phyloP scores from a whole-genome alignment of 2,113 vertebrate genomes.

The Piaya cayana region DNA sequence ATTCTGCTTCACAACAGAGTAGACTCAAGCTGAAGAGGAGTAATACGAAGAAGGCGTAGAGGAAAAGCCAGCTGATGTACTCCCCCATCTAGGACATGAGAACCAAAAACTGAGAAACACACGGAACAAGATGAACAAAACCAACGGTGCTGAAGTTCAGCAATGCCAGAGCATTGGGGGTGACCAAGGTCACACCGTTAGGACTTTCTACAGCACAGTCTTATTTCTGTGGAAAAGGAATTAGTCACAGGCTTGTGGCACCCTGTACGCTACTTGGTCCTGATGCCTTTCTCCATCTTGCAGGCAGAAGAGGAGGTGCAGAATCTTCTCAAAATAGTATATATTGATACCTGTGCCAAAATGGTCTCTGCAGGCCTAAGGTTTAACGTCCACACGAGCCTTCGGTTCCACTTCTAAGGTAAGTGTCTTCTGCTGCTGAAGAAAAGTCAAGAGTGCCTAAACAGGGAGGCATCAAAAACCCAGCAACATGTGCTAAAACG shows the following conservation, averaged over 20 bases:
- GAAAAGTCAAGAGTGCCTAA: background rate
- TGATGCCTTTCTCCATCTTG: background rate
- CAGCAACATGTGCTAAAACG: background rate
- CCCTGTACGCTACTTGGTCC: background rate
- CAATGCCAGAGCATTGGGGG: background rate
- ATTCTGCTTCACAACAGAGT: background rate
- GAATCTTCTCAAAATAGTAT: background rate
- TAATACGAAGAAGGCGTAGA: background rate
- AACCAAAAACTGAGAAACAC: background rate
- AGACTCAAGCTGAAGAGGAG: background rate
- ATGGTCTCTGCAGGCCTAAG: background rate
- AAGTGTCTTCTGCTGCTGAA: background rate
- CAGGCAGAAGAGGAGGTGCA: background rate
- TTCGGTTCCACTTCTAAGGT: background rate
- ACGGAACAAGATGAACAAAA: background rate
- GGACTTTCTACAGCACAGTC: background rate
- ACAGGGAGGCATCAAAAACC: background rate
- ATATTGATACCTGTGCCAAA: background rate
- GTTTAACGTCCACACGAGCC: fast-evolving
- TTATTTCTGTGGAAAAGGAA: background rate
- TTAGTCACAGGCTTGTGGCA: background rate
- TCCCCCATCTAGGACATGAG: background rate
- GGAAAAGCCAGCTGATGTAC: background rate
- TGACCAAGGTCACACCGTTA: background rate
- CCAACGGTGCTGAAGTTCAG: background rate